Conservation (phyloP, 30 jellyfish, hydroid and myxozoan species). For the Rhopilema esculentum region DNA sequence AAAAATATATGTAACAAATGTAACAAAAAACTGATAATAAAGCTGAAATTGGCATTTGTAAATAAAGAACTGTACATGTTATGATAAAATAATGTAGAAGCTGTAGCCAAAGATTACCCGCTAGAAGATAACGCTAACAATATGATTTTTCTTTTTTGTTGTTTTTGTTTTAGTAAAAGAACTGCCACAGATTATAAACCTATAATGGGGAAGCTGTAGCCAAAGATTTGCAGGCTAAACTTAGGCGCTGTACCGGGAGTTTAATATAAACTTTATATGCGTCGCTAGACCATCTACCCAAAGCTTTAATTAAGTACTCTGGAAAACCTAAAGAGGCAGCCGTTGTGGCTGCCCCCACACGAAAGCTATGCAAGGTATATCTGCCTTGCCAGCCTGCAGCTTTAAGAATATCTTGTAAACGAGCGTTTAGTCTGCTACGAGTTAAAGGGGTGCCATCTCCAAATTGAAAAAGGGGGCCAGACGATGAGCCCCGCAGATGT, state of each 20-base stretch:
- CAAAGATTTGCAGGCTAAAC: not conserved
- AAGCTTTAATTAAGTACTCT: constrained; percentile 18
- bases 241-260: not conserved
- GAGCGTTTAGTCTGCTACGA: not conserved
- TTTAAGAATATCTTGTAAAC: not conserved
- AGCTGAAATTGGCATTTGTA: too few relatives aligned
- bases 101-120: too few relatives aligned
- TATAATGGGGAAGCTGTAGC: too few relatives aligned
- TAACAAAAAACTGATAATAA: too few relatives aligned
- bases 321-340: constrained; percentile 52
- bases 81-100: too few relatives aligned
- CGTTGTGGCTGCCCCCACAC: constrained; percentile 44
- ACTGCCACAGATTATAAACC: too few relatives aligned
- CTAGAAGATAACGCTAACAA: too few relatives aligned
- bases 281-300: constrained; percentile 54
- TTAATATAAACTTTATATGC: constrained; percentile 15
- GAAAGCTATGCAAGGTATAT: constrained; percentile 33
- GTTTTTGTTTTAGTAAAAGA: too few relatives aligned
- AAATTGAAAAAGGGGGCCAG: not conserved
- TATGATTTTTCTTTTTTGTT: too few relatives aligned
- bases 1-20: too few relatives aligned
- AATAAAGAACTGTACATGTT: too few relatives aligned
- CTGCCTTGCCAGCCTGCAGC: constrained; percentile 16
- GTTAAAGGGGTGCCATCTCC: not conserved
- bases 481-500: too few relatives aligned